These are phyloP conservation scores for Corythornis madagascariensis DNA, from an alignment of 2,113 vertebrate genomes.

Conservation along the genomic window DNA sequence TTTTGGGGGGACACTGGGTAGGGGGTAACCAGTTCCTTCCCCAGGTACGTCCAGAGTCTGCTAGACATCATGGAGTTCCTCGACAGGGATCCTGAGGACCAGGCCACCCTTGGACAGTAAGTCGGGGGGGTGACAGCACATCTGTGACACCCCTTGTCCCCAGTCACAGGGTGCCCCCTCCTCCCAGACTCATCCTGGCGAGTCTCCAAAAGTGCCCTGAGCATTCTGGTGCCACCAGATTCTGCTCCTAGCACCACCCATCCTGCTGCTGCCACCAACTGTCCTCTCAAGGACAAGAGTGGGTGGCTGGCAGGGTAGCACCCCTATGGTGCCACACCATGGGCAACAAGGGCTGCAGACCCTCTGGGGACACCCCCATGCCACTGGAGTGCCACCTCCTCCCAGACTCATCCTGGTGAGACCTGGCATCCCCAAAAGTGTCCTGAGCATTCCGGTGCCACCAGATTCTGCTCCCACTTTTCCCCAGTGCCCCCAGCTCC, in stretches of 20 bases:
- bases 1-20: background rate
- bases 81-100: constrained; percentile 88
- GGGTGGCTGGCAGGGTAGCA: too few species aligned
- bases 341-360: too few species aligned
- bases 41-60: constrained; percentile 92
- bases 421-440: background rate
- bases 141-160: background rate
- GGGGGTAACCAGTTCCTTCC: background rate
- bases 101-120: constrained; percentile 85
- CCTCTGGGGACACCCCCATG: too few species aligned
- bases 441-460: background rate
- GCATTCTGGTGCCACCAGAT: fast-evolving
- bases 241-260: background rate
- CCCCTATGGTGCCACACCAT: too few species aligned
- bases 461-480: fast-evolving
- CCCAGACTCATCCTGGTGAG: background rate
- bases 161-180: background rate
- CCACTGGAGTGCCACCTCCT: background rate
- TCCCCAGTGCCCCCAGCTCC: background rate
- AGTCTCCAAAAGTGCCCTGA: background rate
- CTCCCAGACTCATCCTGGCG: background rate
- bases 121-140: constrained; percentile 22
- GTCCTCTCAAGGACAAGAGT: too few species aligned
- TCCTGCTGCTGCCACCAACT: too few species aligned
- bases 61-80: constrained; percentile 93